Conservation (phyloP, 2,113 vertebrate genomes). For the Dasyurus viverrinus region DNA sequence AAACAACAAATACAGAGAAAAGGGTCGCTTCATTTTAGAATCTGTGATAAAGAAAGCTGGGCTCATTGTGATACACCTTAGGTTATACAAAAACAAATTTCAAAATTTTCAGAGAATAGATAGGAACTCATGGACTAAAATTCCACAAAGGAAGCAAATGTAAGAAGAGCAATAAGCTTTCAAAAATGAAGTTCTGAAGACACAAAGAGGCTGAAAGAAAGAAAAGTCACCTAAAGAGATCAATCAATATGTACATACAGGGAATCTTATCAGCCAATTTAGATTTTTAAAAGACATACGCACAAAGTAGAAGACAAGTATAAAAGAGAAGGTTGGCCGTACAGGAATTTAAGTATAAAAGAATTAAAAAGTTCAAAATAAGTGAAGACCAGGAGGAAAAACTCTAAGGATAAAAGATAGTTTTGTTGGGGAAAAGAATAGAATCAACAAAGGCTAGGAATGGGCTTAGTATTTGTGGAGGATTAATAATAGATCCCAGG, state of each 20-base stretch:
- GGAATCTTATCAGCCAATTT: not conserved
- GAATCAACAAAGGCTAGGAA: not conserved
- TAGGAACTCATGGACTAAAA: not conserved
- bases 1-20: not conserved
- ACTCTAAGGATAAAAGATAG: not conserved
- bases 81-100: not conserved
- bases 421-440: not conserved
- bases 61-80: not conserved
- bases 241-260: not conserved
- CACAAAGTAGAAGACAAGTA: not conserved
- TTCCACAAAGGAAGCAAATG: not conserved
- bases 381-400: not conserved
- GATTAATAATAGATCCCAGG: not conserved
- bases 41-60: not conserved
- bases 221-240: not conserved
- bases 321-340: not conserved
- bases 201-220: not conserved
- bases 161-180: not conserved
- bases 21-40: not conserved
- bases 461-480: not conserved
- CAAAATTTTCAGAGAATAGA: not conserved
- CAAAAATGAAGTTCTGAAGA: not conserved
- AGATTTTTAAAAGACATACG: not conserved
- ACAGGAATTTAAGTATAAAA: not conserved
- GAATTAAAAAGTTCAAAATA: not conserved